Base-by-base conservation (phyloP, 64 coral and sea anemone genomes). In the Catalaphyllia jardinei region DNA sequence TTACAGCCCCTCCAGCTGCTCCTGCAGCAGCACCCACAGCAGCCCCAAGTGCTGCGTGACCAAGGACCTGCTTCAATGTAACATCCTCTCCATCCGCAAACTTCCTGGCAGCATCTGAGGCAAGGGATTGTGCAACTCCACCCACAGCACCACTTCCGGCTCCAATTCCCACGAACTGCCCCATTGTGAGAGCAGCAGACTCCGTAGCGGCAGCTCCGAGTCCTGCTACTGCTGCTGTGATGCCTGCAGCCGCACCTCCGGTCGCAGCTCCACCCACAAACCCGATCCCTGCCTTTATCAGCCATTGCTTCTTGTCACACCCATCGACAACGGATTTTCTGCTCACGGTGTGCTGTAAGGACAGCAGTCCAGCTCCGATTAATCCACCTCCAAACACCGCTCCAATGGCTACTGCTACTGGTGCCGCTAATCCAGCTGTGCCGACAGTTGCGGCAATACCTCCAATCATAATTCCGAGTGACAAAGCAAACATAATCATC, bases 351-450 rank as follows among this genome's bases (percentile, higher is more conserved):
- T 85, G 60, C 6, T 54, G 61, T 9, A 31, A 33, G 24, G 79
- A 89, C 30, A 61, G 67, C 11, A 86, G 10, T 22, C 88, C 87
- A 76, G 30, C 92, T 28, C 87, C 88, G 13, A 78, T 16, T 0
- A 90, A 49, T 71, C 71, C 80, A 13, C 79, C 73, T 18, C 81
- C 87, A 76, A 85, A 52, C 20, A 72, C 31, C 24, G 31, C 80
- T 18, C 79, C 62, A 72, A 27, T 30, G n/a, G 52, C 39, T 62
- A 90, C 28, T 39, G 79, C 29, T 18, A 13, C 73, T 14, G 88
- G 87, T 71, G 80, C n/a, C 11, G 87, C 92, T 22, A 31, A 28
- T 33, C 92, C 90, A 35, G 80, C 94, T 0, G 79, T 92, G 1
- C 0, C 0, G 22, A 54, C 11, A 17, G 73, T 86, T 16, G 75